Base-by-base conservation (phyloP, 2,888 invertebrate species). In the Anticlea derivata region DNA sequence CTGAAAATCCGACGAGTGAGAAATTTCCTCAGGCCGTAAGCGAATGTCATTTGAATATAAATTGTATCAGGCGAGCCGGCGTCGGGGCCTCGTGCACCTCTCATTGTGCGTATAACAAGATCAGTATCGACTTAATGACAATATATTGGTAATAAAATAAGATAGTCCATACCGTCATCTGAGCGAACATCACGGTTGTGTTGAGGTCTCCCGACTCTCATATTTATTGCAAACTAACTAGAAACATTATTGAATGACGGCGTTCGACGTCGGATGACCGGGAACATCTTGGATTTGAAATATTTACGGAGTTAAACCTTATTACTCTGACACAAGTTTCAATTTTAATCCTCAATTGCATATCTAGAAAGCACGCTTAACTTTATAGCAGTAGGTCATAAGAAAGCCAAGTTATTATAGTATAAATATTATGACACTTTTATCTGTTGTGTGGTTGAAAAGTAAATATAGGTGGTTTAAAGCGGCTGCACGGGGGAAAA, bases 71-170 rank as follows among this genome's bases (percentile, higher is more conserved):
- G 74, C 70, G 73, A 66, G 73, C 68, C 55, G 55, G 77, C 75
- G 73, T 70, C 75, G 77, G 68, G 70, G 68, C 67, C 75, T 68
- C 73, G 70, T 79, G 81, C 78, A 78, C 79, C 81, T 81, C 79
- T 84, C 83, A 86, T 89, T 88, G 89, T 89, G 86, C 86, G 83
- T 89, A 87, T 87, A 88, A 89, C 90, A 89, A 89, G 90, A 89
- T 89, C 88, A 89, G 88, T 89, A 89, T 90, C 90, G 83, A 83
- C 86, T 86, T 90, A 89, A 90, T 90, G 89, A 90, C 90, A 89
- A 90, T 89, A 90, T 90, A 90, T 90, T 89, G 90, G 87, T 88
- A 85, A 88, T 89, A 89, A 90, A 90, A 86, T 89, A 87, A 88
- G 90, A 90, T 89, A 87, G 89, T 83, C 86, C 80, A 78, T 80